Base-by-base conservation (phyloP, 2,797 vertebrate species). In the Enteromius afrohamiltoni region DNA sequence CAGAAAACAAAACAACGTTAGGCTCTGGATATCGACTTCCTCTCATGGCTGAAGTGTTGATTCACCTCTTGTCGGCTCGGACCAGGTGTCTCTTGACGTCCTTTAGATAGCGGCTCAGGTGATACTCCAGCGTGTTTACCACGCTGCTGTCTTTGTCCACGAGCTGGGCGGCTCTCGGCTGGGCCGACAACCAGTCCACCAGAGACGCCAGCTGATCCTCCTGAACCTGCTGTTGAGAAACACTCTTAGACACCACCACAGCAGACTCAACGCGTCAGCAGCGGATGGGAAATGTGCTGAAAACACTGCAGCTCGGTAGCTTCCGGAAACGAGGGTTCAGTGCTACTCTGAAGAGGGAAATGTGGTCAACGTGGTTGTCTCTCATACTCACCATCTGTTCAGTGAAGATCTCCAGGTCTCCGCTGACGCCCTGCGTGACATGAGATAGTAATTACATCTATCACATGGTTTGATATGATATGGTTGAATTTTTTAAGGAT, bases 111-210 rank as follows among this genome's bases (percentile, higher is more conserved):
- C 96, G 97, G 86, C 93, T 92, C 84, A 99, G 94, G 47, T 96
- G 96, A 87, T 98, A 97, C 88, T 98, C 97, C 76, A 99, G 92
- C 0, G 98, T 99, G 93, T 93, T 96, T 81, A 99, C 95, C 88
- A 99, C 94, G 0, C 94, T 96, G 93, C 97, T 96, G 88, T 99
- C 98, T 90, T 98, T 98, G 92, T 97, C 97, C 60, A 99, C 93
- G 88, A 99, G 93, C 94, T 99, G 98, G 1, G 98, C 98, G 0
- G 98, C 98, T 26, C 98, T 94, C 0, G 98, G 97, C 92, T 99
- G 97, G 6, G 95, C 94, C 6, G 97, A 97, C 83, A 99, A 95
- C 98, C 97, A 99, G 91, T 98, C 97, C 88, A 99, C 96, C 89
- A 98, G 93, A 0, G 98, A 97, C 17, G 96, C 95, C 26, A 99